These are phyloP conservation scores for Epinephelus malabaricus DNA, from an alignment of 2,797 vertebrate species.

Conservation along the genomic window DNA sequence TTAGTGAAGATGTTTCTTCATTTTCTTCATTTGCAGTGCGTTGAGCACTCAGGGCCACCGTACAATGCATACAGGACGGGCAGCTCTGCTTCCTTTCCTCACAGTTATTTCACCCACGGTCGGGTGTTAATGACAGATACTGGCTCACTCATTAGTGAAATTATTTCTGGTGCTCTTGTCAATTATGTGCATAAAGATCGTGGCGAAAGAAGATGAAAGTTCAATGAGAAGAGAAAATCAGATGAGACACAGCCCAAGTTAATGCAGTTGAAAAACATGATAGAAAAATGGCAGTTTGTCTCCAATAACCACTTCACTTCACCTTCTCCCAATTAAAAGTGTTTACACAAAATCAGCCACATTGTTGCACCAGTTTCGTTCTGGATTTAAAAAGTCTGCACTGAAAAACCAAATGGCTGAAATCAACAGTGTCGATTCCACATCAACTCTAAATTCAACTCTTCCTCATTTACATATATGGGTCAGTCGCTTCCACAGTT, in stretches of 20 bases:
- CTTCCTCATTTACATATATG: slow-evolving; percentile 37
- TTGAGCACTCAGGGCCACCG: too few species aligned
- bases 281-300: slow-evolving; percentile 91
- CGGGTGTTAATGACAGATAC: background rate
- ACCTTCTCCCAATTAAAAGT: slow-evolving; percentile 85
- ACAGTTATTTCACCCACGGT: slow-evolving; percentile 9
- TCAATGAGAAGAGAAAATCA: slow-evolving; percentile 20
- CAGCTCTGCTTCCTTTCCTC: slow-evolving; percentile 13
- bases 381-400: slow-evolving; percentile 50
- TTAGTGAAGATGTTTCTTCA: too few species aligned
- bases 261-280: slow-evolving; percentile 84
- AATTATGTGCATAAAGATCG: slow-evolving; percentile 16
- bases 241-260: slow-evolving; percentile 67
- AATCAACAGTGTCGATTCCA: slow-evolving; percentile 35
- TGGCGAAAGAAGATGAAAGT: background rate
- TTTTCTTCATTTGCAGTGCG: too few species aligned
- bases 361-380: slow-evolving; percentile 33
- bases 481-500: slow-evolving; percentile 25
- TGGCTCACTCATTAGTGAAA: background rate
- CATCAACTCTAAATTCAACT: slow-evolving; percentile 21
- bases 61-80: background rate
- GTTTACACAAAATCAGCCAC: slow-evolving; percentile 43
- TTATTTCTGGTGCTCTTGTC: slow-evolving; percentile 16
- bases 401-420: slow-evolving; percentile 49
- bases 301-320: slow-evolving; percentile 88